These are phyloP conservation scores for Maccullochella peelii DNA, from an alignment of 2,113 vertebrate genomes.

Conservation along the genomic window DNA sequence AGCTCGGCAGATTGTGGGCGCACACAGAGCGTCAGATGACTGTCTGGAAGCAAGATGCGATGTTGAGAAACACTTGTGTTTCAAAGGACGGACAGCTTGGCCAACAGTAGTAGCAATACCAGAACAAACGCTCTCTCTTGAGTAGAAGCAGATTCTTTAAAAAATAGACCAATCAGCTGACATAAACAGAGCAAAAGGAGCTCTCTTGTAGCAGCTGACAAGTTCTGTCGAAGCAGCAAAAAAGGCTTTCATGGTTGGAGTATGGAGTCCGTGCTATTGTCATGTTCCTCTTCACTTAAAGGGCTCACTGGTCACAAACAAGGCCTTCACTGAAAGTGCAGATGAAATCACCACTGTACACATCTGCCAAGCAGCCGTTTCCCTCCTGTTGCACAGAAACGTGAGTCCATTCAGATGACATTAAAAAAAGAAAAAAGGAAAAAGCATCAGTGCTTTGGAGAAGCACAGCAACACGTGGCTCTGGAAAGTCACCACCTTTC, in stretches of 20 bases:
- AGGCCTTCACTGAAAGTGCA: conserved; percentile 29
- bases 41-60: conserved; percentile 49
- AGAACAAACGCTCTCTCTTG: conserved; percentile 9
- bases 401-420: conserved; percentile 66
- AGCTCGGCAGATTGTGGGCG: conserved; percentile 51
- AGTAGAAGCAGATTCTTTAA: conserved; percentile 20
- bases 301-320: conserved; percentile 63
- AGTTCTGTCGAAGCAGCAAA: conserved; percentile 5
- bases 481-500: conserved; percentile 45
- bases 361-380: conserved; percentile 80
- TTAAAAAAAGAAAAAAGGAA: conserved; percentile 22
- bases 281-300: conserved; percentile 54
- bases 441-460: not conserved
- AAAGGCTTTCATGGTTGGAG: conserved; percentile 7
- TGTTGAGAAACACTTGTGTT: conserved; percentile 60
- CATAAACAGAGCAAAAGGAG: conserved; percentile 17
- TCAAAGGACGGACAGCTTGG: conserved; percentile 24
- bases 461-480: conserved; percentile 55
- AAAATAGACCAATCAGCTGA: conserved; percentile 51
- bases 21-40: conserved; percentile 68
- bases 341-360: conserved; percentile 71
- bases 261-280: conserved; percentile 42
- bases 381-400: conserved; percentile 51
- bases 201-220: conserved; percentile 10
- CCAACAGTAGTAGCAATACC: conserved; percentile 19